Evolutionary conservation across 2,888 invertebrate genomes (phyloP).

Genomic region (Scaptomyza parva): DNA sequence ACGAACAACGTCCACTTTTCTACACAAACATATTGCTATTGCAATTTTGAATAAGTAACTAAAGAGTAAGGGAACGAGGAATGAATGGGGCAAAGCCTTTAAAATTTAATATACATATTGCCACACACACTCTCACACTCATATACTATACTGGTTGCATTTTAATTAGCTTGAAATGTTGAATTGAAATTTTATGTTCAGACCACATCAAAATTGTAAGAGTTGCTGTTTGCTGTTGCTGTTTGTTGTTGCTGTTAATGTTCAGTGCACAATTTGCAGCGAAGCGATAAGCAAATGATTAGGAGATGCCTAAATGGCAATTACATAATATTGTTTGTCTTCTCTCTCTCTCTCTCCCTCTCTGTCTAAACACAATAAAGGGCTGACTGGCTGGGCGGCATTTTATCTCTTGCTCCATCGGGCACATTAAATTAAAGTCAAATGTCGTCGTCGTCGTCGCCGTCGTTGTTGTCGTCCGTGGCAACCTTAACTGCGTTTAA

Average conservation of each 20-base stretch:
- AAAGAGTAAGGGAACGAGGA: too few species aligned
- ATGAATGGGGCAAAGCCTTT: too few species aligned
- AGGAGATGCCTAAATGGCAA: background rate
- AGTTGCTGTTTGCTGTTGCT: too few species aligned
- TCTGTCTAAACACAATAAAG: background rate
- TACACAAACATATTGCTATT: background rate
- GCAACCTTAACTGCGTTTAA: constrained; percentile 13
- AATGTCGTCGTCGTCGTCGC: too few species aligned
- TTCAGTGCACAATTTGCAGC: constrained; percentile 6
- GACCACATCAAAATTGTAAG: background rate
- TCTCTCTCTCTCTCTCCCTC: too few species aligned
- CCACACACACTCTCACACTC: too few species aligned
- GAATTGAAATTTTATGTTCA: background rate
- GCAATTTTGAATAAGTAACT: background rate
- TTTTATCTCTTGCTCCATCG: background rate
- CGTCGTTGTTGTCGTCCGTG: too few species aligned
- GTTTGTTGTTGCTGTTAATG: background rate
- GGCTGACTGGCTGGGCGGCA: too few species aligned
- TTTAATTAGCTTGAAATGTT: background rate
- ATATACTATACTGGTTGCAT: background rate
- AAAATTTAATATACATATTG: background rate
- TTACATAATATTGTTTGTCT: background rate
- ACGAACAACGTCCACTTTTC: background rate
- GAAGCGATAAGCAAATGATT: background rate
- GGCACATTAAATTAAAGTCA: constrained; percentile 9